These are phyloP conservation scores for Drosophila nikananu DNA, from an alignment of 1,140 invertebrate species.

Conservation along the genomic window DNA sequence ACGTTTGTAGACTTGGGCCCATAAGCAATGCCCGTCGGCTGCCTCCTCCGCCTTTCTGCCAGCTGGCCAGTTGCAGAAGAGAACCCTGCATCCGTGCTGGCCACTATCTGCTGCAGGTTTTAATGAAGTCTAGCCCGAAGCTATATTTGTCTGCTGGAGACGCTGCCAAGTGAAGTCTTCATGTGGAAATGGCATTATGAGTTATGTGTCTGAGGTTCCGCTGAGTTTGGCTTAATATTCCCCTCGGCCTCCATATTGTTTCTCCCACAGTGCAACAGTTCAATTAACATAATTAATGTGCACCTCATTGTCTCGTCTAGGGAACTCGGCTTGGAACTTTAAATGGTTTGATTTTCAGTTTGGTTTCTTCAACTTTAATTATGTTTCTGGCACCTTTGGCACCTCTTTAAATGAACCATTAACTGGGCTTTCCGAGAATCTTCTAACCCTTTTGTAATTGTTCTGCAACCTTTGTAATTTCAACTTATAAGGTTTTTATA, in stretches of 20 bases:
- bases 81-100: slow-evolving; percentile 6
- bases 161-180: slow-evolving; percentile 37
- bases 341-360: slow-evolving; percentile 1
- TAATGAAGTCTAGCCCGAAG: slow-evolving; percentile 68
- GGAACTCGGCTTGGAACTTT: background rate
- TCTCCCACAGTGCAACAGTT: slow-evolving; percentile 60
- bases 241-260: slow-evolving; percentile 3
- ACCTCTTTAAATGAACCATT: slow-evolving; percentile 9
- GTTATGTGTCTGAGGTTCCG: slow-evolving; percentile 66
- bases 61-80: slow-evolving; percentile 12
- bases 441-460: background rate
- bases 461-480: background rate
- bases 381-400: slow-evolving; percentile 4
- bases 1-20: slow-evolving; percentile 33
- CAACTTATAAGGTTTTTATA: background rate
- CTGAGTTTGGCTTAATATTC: slow-evolving; percentile 42
- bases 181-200: slow-evolving; percentile 75
- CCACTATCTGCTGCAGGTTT: slow-evolving; percentile 51
- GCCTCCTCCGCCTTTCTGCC: slow-evolving; percentile 18
- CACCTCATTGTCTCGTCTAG: slow-evolving; percentile 26
- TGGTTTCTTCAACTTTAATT: background rate
- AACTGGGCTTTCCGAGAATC: background rate
- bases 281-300: slow-evolving; percentile 82
- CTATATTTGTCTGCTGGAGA: slow-evolving; percentile 38
- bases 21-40: slow-evolving; percentile 1